Evolutionary conservation across 2,113 vertebrate genomes (phyloP).

Genomic region (Megaceryle maxima): DNA sequence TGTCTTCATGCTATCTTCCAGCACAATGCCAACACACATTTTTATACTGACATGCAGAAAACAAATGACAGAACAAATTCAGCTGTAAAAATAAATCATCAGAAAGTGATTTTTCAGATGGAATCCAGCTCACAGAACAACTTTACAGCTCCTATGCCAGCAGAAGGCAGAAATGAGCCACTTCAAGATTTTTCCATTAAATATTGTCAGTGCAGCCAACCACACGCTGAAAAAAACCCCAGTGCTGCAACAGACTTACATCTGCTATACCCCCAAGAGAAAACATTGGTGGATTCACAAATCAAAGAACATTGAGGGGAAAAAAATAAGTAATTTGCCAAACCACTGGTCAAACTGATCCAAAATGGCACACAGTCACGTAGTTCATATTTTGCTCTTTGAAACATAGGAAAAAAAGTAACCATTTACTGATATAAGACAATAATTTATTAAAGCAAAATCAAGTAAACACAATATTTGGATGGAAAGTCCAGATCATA

Average conservation of each 20-base stretch:
- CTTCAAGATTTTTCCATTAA: not conserved
- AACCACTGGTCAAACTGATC: not conserved
- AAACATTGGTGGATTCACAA: not conserved
- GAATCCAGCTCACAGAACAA: not conserved
- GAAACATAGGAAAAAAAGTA: not conserved
- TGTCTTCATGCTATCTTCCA: not conserved
- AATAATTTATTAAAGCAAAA: not conserved
- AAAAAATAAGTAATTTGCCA: not conserved
- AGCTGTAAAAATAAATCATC: slow-evolving; percentile 17
- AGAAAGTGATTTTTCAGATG: slow-evolving; percentile 17
- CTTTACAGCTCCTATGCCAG: not conserved
- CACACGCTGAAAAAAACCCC: not conserved
- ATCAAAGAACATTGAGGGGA: not conserved
- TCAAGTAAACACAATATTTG: not conserved
- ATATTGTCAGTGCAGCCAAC: not conserved
- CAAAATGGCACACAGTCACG: not conserved
- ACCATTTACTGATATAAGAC: not conserved
- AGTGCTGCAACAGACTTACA: not conserved
- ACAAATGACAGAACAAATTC: not conserved
- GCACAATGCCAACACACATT: not conserved
- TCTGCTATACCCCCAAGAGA: not conserved
- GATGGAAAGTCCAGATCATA: not conserved
- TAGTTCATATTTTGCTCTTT: not conserved
- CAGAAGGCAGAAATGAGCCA: slow-evolving; percentile 33
- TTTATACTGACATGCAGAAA: not conserved